Conservation (phyloP, 2,113 vertebrate species). For the Anhinga anhinga region DNA sequence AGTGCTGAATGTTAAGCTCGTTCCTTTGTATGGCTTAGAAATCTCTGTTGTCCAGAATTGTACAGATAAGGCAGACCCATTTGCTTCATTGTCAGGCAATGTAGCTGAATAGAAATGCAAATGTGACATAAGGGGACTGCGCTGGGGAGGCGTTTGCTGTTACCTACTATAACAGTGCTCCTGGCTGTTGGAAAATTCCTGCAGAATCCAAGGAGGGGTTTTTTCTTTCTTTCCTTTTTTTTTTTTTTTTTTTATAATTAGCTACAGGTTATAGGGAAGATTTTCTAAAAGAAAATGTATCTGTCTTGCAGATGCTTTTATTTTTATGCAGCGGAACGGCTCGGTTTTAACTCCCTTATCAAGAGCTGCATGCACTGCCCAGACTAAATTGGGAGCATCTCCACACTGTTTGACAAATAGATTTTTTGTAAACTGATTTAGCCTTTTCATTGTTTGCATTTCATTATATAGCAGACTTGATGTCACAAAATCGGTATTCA, state of each 20-base stretch:
- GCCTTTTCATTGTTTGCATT: slow-evolving; percentile 79
- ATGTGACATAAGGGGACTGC: slow-evolving; percentile 67
- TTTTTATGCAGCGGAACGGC: slow-evolving; percentile 62
- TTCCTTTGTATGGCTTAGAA: slow-evolving; percentile 72
- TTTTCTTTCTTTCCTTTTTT: background rate
- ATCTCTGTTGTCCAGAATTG: slow-evolving; percentile 72
- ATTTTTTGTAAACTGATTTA: slow-evolving; percentile 80
- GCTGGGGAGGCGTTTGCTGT: slow-evolving; percentile 35
- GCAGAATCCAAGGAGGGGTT: background rate
- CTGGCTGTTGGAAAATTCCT: slow-evolving; percentile 65
- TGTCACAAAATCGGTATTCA: slow-evolving; percentile 79
- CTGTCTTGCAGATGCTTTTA: slow-evolving; percentile 53
- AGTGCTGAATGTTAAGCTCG: slow-evolving; percentile 64
- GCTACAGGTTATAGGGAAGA: slow-evolving; percentile 65
- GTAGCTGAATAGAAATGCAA: slow-evolving; percentile 80
- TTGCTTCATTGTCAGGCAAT: slow-evolving; percentile 70
- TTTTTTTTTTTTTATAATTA: slow-evolving; percentile 47
- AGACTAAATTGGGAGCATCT: slow-evolving; percentile 72
- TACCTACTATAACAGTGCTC: slow-evolving; percentile 4
- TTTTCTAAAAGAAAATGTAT: slow-evolving; percentile 53
- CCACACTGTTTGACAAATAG: slow-evolving; percentile 78
- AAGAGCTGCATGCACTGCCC: slow-evolving; percentile 61
- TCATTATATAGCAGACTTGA: slow-evolving; percentile 74
- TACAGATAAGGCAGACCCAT: slow-evolving; percentile 75
- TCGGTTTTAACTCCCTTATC: slow-evolving; percentile 75